Evolutionary conservation across 2,113 vertebrate species (phyloP).

Genomic region (Sorex fumeus): DNA sequence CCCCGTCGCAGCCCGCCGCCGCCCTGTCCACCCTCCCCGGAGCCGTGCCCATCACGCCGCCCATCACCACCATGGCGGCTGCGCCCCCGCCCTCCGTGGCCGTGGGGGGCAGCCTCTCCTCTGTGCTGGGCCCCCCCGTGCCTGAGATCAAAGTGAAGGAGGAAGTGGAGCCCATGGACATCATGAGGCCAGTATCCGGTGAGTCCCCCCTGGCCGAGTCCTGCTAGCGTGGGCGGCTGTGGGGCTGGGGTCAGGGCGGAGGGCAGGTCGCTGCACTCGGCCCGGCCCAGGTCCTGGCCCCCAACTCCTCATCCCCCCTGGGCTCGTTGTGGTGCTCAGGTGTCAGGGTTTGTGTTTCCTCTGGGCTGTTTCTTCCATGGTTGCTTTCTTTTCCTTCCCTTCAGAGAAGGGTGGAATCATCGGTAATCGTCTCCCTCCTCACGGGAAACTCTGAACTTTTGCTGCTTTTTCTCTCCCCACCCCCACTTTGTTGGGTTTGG

Average conservation of each 20-base stretch:
- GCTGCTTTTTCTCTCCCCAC: too few relatives aligned
- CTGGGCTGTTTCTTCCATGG: not conserved
- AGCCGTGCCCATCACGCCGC: constrained; percentile 90
- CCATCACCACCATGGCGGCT: constrained; percentile 92
- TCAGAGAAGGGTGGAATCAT: too few relatives aligned
- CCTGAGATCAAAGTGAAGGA: constrained; percentile 96
- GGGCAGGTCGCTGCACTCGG: too few relatives aligned
- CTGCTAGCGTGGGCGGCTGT: too few relatives aligned
- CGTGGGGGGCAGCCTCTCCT: constrained; percentile 91
- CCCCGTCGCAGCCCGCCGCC: constrained; percentile 93
- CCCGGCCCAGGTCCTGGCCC: too few relatives aligned
- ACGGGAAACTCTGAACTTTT: too few relatives aligned
- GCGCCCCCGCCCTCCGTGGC: constrained; percentile 92
- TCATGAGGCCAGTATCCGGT: constrained; percentile 90
- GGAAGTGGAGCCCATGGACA: constrained; percentile 95
- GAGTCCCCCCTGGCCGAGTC: too few relatives aligned
- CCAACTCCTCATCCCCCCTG: too few relatives aligned
- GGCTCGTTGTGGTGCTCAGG: constrained; percentile 2
- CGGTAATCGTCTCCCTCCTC: too few relatives aligned
- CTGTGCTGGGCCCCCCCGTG: constrained; percentile 90
- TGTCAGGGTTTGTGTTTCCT: not conserved
- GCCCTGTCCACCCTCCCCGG: constrained; percentile 93
- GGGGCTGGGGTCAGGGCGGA: too few relatives aligned
- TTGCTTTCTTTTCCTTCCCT: too few relatives aligned
- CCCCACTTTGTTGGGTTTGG: too few relatives aligned